Evolutionary conservation across 2,888 invertebrate genomes (phyloP), one percentile per base, ranked within the genome.

Genomic region (Pegoplata infirma): DNA sequence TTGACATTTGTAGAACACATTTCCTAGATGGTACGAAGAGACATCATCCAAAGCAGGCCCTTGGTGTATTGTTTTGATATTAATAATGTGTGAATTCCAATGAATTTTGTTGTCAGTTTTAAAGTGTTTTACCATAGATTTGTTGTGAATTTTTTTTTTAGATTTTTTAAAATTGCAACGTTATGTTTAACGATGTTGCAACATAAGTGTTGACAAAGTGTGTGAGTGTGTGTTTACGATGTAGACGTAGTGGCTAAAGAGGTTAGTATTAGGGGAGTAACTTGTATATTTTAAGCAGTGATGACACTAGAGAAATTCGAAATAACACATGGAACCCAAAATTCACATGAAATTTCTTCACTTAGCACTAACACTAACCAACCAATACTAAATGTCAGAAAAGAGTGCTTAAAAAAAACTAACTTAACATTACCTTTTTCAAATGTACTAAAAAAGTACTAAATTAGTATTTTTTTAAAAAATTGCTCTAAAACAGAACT

Each of bases 1-100:
- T 67, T 72, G 79, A 79, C 71, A 75, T 79, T 79, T 79, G 75
- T 79, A 71, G 79, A 72, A 72, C 71, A 79, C 10, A 61, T 16
- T 71, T 74, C 51, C 32, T 56, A 7, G 56, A 17, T 19, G 12
- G 47, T 7, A 59, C 8, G 7, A 21, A 5, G 12, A 56, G 19
- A 36, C 36, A 36, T 4, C 36, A 36, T 12, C 36, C n/a, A 47
- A 46, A 32, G 51, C 44, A 14, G 49, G 61, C 61, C 71, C 75
- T 75, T 72, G 10, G 79, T 44, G 71, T 63, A 67, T 66, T 71
- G 63, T 69, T 73, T 55, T 59, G n/a, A 68, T 69, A 69, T 63
- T 78, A 66, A 63, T 74, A 66, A 71, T 67, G 55, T 74, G 69
- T 44, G 75, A 79, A 56, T 56, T 71, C 61, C 71, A 56, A 75